These are phyloP conservation scores for Monoplex corrugatus DNA, from an alignment of 2,888 invertebrate species.

Conservation along the genomic window DNA sequence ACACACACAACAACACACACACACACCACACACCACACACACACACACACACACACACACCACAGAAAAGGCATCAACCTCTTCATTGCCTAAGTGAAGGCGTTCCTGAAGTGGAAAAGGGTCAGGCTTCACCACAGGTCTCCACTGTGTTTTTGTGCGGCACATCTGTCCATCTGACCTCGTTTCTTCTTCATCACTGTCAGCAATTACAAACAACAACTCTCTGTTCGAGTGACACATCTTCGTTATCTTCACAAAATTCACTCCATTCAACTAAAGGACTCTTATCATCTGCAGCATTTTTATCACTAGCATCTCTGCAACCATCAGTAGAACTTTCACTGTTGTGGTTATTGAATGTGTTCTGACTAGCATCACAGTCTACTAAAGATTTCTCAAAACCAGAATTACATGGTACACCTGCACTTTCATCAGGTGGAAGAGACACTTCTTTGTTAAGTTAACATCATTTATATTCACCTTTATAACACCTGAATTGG, in stretches of 20 bases:
- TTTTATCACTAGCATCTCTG: neutral
- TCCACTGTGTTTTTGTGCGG: constrained; percentile 44
- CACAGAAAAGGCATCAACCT: constrained; percentile 63
- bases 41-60: neutral
- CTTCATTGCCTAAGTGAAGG: constrained; percentile 70
- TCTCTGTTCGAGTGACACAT: neutral
- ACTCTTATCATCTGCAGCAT: neutral
- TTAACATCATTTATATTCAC: no score
- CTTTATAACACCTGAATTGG: no score
- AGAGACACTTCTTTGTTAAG: no score
- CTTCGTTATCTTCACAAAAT: constrained; percentile 45
- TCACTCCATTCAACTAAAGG: neutral
- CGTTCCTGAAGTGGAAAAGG: constrained; percentile 67
- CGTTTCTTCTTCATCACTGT: constrained; percentile 58
- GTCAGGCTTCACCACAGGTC: constrained; percentile 65
- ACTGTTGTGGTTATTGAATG: neutral
- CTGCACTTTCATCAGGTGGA: no score
- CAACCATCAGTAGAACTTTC: neutral
- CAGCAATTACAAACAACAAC: constrained; percentile 55
- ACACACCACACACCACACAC: neutral
- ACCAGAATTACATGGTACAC: neutral
- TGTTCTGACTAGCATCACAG: neutral
- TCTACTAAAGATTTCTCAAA: neutral
- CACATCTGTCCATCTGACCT: constrained; percentile 45
- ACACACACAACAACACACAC: neutral